Evolutionary conservation across 2,797 vertebrate species (phyloP).

Genomic region (Sebastes baramenuke): DNA sequence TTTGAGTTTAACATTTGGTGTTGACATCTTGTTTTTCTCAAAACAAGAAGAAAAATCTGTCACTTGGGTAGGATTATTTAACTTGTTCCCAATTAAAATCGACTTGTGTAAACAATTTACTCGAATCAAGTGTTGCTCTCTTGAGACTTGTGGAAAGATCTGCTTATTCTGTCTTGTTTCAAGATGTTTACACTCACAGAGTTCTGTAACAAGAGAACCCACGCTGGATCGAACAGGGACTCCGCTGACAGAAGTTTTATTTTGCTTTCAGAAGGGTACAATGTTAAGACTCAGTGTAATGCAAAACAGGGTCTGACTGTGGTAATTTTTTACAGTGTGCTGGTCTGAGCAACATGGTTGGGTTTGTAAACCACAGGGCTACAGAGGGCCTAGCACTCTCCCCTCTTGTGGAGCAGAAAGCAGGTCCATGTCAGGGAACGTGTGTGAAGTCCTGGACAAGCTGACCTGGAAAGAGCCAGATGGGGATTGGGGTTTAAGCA

Average conservation of each 20-base stretch:
- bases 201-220: conserved; percentile 19
- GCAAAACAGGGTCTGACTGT: neutral
- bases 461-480: conserved; percentile 77
- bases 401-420: conserved; percentile 21
- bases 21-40: conserved; percentile 19
- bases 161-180: conserved; percentile 30
- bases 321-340: conserved; percentile 27
- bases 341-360: conserved; percentile 36
- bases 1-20: neutral
- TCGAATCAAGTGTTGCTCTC: conserved; percentile 25
- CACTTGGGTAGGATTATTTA: conserved; percentile 5
- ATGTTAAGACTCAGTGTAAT: neutral
- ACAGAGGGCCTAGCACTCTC: conserved; percentile 25
- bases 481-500: conserved; percentile 68
- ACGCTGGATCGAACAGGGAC: conserved; percentile 1
- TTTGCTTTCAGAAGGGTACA: neutral
- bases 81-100: conserved; percentile 34
- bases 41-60: conserved; percentile 1
- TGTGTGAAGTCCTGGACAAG: conserved; percentile 51
- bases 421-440: conserved; percentile 61
- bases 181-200: conserved; percentile 25
- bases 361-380: conserved; percentile 40
- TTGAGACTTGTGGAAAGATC: conserved; percentile 18
- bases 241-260: neutral
- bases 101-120: conserved; percentile 30